Evolutionary conservation across 2,888 invertebrate species (phyloP).

Genomic region (Lypha dubia): DNA sequence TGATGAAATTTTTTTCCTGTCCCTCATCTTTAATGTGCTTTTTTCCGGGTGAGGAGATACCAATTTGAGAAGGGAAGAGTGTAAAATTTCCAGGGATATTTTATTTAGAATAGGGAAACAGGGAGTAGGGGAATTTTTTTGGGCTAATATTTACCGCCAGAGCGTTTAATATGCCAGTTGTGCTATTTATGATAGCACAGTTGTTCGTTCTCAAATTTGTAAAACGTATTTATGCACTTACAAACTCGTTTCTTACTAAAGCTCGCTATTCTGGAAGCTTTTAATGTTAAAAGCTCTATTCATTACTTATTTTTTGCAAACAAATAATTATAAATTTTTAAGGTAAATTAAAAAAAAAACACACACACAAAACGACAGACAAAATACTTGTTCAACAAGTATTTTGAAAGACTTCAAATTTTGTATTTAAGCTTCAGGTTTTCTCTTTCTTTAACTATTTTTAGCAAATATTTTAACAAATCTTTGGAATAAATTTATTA

Average conservation of each 20-base stretch:
- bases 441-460: conserved; percentile 16
- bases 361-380: conserved; percentile 30
- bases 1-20: no score
- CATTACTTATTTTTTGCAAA: conserved; percentile 17
- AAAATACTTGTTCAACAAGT: conserved; percentile 65
- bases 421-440: conserved; percentile 64
- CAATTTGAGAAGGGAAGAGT: no score
- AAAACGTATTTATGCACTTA: background rate
- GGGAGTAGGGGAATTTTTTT: no score
- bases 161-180: background rate
- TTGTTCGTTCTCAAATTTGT: background rate
- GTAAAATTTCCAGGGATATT: no score
- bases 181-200: background rate
- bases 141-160: no score
- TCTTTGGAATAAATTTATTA: conserved; percentile 42
- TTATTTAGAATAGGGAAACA: no score
- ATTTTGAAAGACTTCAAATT: conserved; percentile 66
- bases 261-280: conserved; percentile 31
- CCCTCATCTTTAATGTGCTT: no score
- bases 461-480: conserved; percentile 52
- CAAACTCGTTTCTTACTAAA: conserved; percentile 41
- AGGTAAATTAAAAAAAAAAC: conserved; percentile 20
- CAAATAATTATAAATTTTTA: conserved; percentile 7
- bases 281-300: conserved; percentile 21
- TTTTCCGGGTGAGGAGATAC: no score